Base-by-base conservation (phyloP, 1,140 invertebrate species). In the Physella acuta region DNA sequence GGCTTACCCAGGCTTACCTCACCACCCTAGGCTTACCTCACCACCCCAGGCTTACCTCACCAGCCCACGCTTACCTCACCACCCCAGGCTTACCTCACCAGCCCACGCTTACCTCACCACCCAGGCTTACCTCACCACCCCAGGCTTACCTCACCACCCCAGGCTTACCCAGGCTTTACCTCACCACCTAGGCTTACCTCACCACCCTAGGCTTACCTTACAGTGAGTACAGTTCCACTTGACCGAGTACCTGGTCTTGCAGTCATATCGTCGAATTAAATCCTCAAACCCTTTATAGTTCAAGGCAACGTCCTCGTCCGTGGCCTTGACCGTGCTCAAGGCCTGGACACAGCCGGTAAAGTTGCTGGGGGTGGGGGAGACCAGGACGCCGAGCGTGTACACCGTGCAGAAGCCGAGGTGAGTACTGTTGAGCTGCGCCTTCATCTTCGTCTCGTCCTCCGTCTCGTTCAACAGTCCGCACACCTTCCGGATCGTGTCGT, bases 181-280 rank as follows among this genome's bases (percentile, higher is more conserved):
- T n/a, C n/a, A n/a, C n/a, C n/a, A n/a, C n/a, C n/a, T n/a, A n/a
- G n/a, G n/a, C n/a, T n/a, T n/a, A n/a, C n/a, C n/a, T n/a, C n/a
- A n/a, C n/a, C n/a, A n/a, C n/a, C n/a, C n/a, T n/a, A n/a, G 51
- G 14, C 67, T 58, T 59, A 68, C 71, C 66, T 64, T 28, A 34
- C 66, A 72, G n/a, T 69, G 71, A 0, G 33, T 14, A 61, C 70
- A 71, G 1, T 33, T 36, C 70, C 70, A 71, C 33, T 63, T 67
- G 26, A 68, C 70, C 0, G 70, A 71, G 28, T 71, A 71, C 8
- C n/a, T 39, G 24, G 51, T 31, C 1, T 28, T 63, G 36, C 70
- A 71, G 70, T 71, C 65, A n/a, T 62, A 67, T 28, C 70, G 70
- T 17, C 37, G 17, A 20, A 71, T 59, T 68, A 71, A 39, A 37